Conservation (phyloP, 2,888 invertebrate genomes). For the Epinotia ramella region DNA sequence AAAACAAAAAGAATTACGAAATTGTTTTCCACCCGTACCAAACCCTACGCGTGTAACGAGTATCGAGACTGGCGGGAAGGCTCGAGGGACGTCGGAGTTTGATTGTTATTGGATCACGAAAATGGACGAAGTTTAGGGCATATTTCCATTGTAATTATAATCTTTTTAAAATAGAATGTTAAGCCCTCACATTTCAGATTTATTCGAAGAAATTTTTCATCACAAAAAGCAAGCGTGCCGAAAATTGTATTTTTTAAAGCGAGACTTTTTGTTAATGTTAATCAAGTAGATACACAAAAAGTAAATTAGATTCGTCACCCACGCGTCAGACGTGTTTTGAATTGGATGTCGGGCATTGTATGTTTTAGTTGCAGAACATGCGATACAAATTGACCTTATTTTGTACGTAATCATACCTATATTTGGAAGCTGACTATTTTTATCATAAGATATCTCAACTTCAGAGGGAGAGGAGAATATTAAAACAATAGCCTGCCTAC, state of each 20-base stretch:
- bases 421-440: too few species aligned
- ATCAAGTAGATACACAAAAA: constrained; percentile 45
- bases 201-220: background rate
- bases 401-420: background rate
- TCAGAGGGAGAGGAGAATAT: too few species aligned
- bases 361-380: background rate
- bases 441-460: too few species aligned
- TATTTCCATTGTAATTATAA: background rate
- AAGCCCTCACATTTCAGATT: background rate
- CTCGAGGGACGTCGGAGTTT: background rate
- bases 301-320: constrained; percentile 47
- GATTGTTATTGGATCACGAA: background rate
- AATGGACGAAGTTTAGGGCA: background rate
- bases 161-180: background rate
- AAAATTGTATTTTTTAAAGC: background rate
- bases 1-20: too few species aligned
- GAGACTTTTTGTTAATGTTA: constrained; percentile 13
- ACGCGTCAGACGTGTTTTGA: constrained; percentile 20
- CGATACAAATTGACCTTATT: background rate
- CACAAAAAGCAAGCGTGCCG: background rate
- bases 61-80: background rate
- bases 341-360: background rate
- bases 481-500: too few species aligned
- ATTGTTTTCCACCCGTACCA: too few species aligned
- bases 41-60: background rate